Conservation (phyloP, 2,888 invertebrate genomes). For the Aelia acuminata region DNA sequence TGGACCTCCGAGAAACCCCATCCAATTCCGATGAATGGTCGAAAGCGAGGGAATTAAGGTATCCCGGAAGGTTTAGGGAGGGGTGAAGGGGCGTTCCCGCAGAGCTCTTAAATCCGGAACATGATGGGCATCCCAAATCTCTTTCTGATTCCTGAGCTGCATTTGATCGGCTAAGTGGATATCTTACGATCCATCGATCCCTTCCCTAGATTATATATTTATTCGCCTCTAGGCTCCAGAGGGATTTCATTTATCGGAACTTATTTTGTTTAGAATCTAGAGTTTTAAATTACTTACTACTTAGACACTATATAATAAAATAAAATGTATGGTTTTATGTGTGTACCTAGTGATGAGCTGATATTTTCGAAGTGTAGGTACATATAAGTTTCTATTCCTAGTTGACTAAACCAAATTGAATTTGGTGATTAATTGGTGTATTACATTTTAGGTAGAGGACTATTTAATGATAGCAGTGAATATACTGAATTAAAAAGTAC, state of each 20-base stretch:
- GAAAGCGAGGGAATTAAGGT: not conserved
- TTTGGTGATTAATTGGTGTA: too few species aligned
- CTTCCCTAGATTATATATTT: not conserved
- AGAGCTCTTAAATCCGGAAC: not conserved
- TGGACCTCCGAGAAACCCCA: not conserved
- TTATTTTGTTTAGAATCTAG: not conserved
- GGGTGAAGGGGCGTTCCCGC: not conserved
- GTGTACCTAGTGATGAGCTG: too few species aligned
- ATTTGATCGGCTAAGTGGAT: slow-evolving; percentile 18
- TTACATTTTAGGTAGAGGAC: too few species aligned
- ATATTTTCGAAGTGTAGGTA: too few species aligned
- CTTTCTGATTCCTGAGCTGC: slow-evolving; percentile 23
- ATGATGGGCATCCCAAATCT: slow-evolving; percentile 29
- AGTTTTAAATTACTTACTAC: not conserved
- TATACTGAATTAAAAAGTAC: too few species aligned
- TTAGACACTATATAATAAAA: too few species aligned
- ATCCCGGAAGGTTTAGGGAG: not conserved
- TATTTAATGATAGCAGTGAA: too few species aligned
- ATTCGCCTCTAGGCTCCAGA: not conserved
- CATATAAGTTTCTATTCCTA: too few species aligned
- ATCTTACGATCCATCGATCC: not conserved
- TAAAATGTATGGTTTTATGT: too few species aligned
- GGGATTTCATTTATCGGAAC: not conserved
- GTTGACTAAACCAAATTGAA: too few species aligned
- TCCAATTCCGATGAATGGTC: not conserved